A percentile compares a stretch with the other conserved stretches of the same genome.
phyloP scores from a whole-genome alignment of 2,797 vertebrate genomes.

The Prunella strophiata region DNA sequence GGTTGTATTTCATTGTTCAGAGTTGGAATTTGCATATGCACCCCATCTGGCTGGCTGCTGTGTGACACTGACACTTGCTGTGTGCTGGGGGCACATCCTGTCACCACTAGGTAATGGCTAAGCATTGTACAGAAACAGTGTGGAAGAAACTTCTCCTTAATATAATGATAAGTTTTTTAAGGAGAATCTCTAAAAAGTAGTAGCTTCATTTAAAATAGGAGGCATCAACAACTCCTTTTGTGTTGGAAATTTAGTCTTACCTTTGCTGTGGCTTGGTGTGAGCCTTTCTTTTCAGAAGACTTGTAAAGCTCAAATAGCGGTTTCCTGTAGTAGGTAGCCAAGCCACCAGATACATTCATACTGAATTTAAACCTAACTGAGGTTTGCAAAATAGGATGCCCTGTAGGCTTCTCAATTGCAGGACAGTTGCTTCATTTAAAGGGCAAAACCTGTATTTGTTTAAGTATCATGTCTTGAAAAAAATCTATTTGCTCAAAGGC shows the following conservation, averaged over 20 bases:
- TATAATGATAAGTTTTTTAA: background rate
- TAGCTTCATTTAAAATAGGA: background rate
- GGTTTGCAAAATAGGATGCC: background rate
- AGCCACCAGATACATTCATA: background rate
- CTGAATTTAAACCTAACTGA: background rate
- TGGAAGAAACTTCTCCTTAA: background rate
- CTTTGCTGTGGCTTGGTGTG: background rate
- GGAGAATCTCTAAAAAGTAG: background rate
- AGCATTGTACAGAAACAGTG: background rate
- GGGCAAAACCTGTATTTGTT: background rate
- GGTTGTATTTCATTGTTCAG: background rate
- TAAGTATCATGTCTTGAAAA: background rate
- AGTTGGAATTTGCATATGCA: background rate
- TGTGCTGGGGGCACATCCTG: accelerated
- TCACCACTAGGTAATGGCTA: background rate
- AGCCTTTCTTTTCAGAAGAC: background rate
- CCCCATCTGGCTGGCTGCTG: background rate
- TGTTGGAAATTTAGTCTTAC: background rate
- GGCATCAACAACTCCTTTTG: background rate
- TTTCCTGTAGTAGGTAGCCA: background rate
- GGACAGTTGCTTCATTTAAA: background rate
- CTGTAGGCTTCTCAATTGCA: background rate
- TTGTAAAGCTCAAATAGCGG: background rate
- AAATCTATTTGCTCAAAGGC: background rate
- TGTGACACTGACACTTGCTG: background rate